Conservation (phyloP, 1,140 invertebrate species). For the Musca domestica region DNA sequence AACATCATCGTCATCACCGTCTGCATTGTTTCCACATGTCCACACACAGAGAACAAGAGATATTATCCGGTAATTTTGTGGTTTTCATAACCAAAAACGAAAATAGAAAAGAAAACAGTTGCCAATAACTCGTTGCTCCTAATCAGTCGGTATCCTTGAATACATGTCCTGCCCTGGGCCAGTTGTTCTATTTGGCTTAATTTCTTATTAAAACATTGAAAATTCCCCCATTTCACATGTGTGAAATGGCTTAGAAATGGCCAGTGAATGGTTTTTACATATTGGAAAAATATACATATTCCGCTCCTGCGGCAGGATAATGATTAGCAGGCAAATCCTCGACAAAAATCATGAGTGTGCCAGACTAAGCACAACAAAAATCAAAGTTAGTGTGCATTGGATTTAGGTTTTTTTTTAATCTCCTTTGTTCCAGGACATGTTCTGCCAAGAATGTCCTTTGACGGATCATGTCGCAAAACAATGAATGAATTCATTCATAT, state of each 20-base stretch:
- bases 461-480: too few species aligned
- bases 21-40: slow-evolving; percentile 3
- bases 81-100: neutral
- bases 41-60: neutral
- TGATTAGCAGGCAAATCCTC: neutral
- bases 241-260: neutral
- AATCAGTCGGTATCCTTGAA: neutral
- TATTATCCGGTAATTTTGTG: slow-evolving; percentile 19
- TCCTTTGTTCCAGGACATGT: too few species aligned
- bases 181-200: slow-evolving; percentile 9
- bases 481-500: neutral
- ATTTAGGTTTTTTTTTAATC: neutral
- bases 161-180: neutral
- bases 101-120: neutral
- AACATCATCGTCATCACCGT: neutral
- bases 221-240: slow-evolving; percentile 7
- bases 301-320: neutral
- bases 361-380: neutral
- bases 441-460: too few species aligned
- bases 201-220: slow-evolving; percentile 13
- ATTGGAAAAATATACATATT: too few species aligned
- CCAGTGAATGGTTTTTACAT: too few species aligned
- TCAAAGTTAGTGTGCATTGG: neutral
- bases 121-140: neutral
- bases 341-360: neutral